Evolutionary conservation across 1,140 invertebrate species (phyloP).

Genomic region (Eriocheir sinensis): DNA sequence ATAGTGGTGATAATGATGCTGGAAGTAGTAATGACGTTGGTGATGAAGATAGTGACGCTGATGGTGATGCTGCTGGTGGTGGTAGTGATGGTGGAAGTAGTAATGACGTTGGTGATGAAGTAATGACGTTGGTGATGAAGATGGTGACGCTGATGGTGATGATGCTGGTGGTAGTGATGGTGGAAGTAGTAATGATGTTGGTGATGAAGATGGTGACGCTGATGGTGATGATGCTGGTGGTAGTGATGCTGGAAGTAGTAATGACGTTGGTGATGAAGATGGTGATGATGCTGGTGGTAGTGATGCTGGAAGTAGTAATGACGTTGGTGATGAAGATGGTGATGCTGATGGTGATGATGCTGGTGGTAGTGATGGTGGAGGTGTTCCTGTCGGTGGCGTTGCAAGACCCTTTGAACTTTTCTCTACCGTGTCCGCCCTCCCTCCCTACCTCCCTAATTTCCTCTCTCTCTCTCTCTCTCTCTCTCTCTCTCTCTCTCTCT

Average conservation of each 20-base stretch:
- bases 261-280: too few species aligned
- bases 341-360: too few species aligned
- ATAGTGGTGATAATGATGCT: too few species aligned
- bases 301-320: background rate
- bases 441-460: background rate
- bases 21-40: too few species aligned
- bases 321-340: too few species aligned
- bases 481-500: slow-evolving; percentile 28
- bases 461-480: background rate
- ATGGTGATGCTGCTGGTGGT: background rate
- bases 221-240: too few species aligned
- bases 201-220: too few species aligned
- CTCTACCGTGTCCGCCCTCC: background rate
- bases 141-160: too few species aligned
- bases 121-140: background rate
- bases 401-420: background rate
- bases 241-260: too few species aligned
- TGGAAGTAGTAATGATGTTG: background rate
- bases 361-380: background rate
- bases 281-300: background rate
- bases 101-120: background rate
- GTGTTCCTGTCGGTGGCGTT: too few species aligned
- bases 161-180: background rate
- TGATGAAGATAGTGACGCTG: too few species aligned
- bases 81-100: background rate